These are phyloP conservation scores for Glaucopsyche alexis DNA, from an alignment of 2,888 invertebrate genomes.

Conservation along the genomic window DNA sequence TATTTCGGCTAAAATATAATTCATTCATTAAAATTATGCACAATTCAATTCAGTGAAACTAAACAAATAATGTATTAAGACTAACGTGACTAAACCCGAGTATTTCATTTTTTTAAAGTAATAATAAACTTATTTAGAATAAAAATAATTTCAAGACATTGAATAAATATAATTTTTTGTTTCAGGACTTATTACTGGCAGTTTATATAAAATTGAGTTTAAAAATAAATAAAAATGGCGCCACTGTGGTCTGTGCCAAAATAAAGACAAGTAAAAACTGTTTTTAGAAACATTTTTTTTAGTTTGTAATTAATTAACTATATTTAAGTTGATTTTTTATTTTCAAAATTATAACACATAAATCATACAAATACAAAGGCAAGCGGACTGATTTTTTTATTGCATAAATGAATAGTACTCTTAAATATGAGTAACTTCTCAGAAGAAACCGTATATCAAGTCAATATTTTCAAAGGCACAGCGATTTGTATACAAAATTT, in stretches of 20 bases:
- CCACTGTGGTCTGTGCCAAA: not conserved
- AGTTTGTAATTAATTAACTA: too few relatives aligned
- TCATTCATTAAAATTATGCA: slow-evolving; percentile 2
- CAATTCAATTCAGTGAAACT: not conserved
- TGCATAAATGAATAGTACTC: too few relatives aligned
- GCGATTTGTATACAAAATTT: too few relatives aligned
- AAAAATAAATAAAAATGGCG: not conserved
- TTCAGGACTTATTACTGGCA: too few relatives aligned
- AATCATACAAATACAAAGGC: too few relatives aligned
- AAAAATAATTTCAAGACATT: not conserved
- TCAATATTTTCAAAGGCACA: too few relatives aligned
- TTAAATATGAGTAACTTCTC: too few relatives aligned
- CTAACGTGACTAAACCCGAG: slow-evolving; percentile 15
- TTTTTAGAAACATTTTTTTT: not conserved
- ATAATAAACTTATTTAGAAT: not conserved
- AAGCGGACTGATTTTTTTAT: too few relatives aligned
- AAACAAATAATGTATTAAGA: not conserved
- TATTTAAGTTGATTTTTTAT: too few relatives aligned
- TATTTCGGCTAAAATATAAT: slow-evolving; percentile 1
- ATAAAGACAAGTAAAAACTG: not conserved
- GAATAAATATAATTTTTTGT: not conserved
- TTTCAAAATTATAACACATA: too few relatives aligned
- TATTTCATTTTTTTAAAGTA: not conserved
- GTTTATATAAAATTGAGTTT: not conserved
- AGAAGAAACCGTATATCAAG: too few relatives aligned